Conservation (phyloP, 2,113 vertebrate genomes). For the Chinchilla lanigera region DNA sequence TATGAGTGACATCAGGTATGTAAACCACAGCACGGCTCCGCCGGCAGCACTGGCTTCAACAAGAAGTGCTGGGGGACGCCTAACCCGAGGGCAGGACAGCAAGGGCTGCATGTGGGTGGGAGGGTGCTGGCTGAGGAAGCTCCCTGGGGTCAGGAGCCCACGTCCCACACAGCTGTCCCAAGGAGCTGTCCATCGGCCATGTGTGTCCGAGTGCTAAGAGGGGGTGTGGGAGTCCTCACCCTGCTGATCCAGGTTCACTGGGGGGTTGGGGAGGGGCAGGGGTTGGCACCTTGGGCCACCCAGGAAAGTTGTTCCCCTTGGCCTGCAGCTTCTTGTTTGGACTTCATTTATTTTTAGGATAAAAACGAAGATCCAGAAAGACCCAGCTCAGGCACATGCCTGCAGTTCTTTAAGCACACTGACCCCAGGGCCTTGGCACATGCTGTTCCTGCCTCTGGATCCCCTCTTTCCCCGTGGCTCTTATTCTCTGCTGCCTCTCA, state of each 20-base stretch:
- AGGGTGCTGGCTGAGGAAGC: too few species aligned
- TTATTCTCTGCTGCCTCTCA: not conserved
- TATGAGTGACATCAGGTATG: fast-evolving
- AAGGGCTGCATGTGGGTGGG: not conserved
- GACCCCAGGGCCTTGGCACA: not conserved
- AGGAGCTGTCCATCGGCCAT: not conserved
- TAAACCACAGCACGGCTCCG: not conserved
- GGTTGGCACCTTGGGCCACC: not conserved
- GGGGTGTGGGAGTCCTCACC: not conserved
- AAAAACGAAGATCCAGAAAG: not conserved
- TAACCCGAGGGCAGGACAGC: not conserved
- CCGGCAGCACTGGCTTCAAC: fast-evolving
- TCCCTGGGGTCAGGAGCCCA: too few species aligned
- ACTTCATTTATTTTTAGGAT: not conserved
- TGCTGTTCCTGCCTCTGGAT: not conserved
- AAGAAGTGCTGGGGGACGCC: fast-evolving
- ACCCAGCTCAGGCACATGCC: not conserved
- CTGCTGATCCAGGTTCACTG: too few species aligned
- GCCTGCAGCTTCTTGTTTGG: not conserved
- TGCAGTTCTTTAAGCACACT: not conserved
- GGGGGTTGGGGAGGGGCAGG: not conserved
- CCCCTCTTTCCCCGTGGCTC: not conserved
- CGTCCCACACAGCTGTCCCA: too few species aligned
- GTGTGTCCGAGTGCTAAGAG: not conserved
- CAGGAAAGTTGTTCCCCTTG: not conserved